phyloP scores from a whole-genome alignment of 2,888 invertebrate genomes.

The Watsonalla binaria region DNA sequence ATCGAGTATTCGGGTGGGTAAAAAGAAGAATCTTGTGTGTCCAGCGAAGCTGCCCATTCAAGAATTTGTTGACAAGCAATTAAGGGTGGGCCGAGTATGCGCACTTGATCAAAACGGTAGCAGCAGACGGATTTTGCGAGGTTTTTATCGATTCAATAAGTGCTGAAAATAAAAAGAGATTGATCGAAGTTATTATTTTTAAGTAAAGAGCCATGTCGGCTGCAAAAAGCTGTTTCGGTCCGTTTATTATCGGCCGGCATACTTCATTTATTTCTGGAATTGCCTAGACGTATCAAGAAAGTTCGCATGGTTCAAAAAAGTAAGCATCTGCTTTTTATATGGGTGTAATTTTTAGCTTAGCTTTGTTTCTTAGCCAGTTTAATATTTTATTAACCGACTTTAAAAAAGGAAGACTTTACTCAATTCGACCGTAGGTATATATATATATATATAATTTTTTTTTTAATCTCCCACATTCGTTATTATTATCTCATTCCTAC shows the following conservation, averaged over 20 bases:
- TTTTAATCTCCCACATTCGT: no score
- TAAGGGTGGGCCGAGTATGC: slow-evolving; percentile 45
- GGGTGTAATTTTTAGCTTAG: no score
- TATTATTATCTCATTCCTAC: no score
- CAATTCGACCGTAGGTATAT: no score
- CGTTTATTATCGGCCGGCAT: neutral
- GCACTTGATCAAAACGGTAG: slow-evolving; percentile 28
- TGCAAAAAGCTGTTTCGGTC: neutral
- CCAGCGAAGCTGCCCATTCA: slow-evolving; percentile 59
- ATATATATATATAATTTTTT: no score
- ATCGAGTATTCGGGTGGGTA: slow-evolving; percentile 48
- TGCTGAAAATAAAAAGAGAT: slow-evolving; percentile 2
- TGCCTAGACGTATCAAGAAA: neutral
- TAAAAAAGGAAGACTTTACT: no score
- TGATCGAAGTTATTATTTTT: slow-evolving; percentile 4
- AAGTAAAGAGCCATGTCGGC: slow-evolving; percentile 2
- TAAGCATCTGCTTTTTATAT: no score
- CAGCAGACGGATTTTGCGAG: slow-evolving; percentile 28
- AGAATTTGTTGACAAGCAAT: slow-evolving; percentile 73
- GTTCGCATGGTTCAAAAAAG: neutral
- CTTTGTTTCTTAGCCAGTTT: no score
- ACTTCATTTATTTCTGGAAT: neutral
- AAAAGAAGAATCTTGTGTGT: slow-evolving; percentile 57
- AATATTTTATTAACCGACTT: no score
- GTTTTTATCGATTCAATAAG: slow-evolving; percentile 24